Evolutionary conservation across 2,113 vertebrate species (phyloP), one percentile per base, ranked within the genome.

Genomic region (Campylorhamphus procurvoides): DNA sequence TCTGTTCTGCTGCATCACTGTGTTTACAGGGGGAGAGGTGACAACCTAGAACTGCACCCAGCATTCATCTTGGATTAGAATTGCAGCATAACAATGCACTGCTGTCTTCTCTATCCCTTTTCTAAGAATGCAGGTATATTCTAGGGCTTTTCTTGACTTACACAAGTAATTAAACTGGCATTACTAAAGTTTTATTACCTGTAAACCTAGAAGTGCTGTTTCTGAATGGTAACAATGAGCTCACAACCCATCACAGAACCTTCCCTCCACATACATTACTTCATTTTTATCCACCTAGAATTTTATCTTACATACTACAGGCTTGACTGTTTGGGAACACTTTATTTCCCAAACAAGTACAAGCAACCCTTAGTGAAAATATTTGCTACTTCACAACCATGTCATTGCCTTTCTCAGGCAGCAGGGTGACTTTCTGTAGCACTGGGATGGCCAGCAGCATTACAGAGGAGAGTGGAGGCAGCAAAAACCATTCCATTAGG

Each of bases 71-170:
- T 5, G 59, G 31, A 63, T 35, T 40, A 35, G 28, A 76, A 72
- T 1, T n/a, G 72, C 42, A 79, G 28, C 46, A 25, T 9, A 58
- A 58, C 9, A 64, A 55, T 0, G 0, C 10, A 8, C 58, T 14
- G 14, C 47, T 58, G 85, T 29, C 50, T 58, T 49, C 56, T 86
- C 37, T 35, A 8, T 53, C 8, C 12, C 28, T 72, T 85, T 66
- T 85, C 62, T 46, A 86, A 64, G 6, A 46, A 28, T 3, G 20
- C 11, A 79, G 40, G 19, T 15, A 23, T 37, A 50, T 40, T 31
- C 47, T 44, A 71, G 46, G 84, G 52, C 24, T 74, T 52, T 56
- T 37, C n/a, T 44, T 72, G 58, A 49, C 25, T 55, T 46, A 33
- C 44, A 25, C 8, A 64, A 63, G 10, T 46, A 76, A 68, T 44